Evolutionary conservation across 2,888 invertebrate species (phyloP), one percentile per base, ranked within the genome.

Genomic region (Sisyra terminalis): DNA sequence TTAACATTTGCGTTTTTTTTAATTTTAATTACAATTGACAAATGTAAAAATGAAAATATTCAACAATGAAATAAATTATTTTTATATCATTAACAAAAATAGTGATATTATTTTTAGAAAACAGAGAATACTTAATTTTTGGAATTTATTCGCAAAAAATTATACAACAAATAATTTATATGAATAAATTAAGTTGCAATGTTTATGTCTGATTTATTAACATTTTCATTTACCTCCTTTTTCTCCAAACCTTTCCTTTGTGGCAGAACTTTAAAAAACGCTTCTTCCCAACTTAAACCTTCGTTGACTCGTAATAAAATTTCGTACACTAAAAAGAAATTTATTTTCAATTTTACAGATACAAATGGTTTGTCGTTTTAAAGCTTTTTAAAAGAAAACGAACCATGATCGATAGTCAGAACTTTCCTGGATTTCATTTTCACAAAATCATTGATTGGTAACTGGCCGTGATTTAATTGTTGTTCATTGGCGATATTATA

Each of bases 391-490:
- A 14, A 9, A 15, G 18, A 11, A 40, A 8, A 7, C 18, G 30
- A 31, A 86, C 86, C 94, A 70, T 98, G 97, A 64, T 93, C 90
- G 50, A 98, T 85, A 34, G 94, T 90, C 44, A 98, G 70, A 40
- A 97, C 96, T 66, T 87, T 86, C 51, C 94, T 74, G 5, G 87
- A 82, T 63, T 88, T 88, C 82, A 97, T 83, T 54, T 83, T 75
- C 37, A 98, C 73, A 66, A 82, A 85, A 60, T 92, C 83, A 48
- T 78, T 78, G 50, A 98, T 73, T 1, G 98, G 97, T 37, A 98
- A 64, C 52, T 86, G 78, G 1, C 75, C 90, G 61, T 93, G 93
- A 46, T 63, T 62, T 24, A 94, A 69, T 3, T 79, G 82, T 56
- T 81, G 77, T 52, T 83, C 75, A 31, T 69, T 57, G 2, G 98